phyloP scores from a whole-genome alignment of 2,113 vertebrate species.

The Otis tarda region DNA sequence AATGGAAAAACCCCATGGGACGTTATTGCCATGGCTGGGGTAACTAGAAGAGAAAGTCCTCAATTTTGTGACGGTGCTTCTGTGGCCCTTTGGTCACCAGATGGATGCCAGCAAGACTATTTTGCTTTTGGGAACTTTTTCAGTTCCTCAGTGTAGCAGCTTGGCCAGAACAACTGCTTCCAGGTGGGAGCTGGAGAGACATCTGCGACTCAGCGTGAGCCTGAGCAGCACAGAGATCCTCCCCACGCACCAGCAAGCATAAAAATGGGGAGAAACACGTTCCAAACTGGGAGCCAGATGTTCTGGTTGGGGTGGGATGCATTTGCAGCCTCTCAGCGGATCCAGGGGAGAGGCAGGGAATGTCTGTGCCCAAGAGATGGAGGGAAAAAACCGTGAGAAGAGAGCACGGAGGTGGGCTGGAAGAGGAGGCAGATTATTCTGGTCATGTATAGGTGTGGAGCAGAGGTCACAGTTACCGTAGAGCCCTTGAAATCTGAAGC shows the following conservation, averaged over 20 bases:
- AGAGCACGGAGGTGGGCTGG: background rate
- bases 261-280: background rate
- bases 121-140: background rate
- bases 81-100: background rate
- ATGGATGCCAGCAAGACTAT: background rate
- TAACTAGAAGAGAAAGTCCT: background rate
- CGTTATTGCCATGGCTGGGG: background rate
- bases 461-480: background rate
- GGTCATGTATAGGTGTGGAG: background rate
- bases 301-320: background rate
- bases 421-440: background rate
- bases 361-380: fast-evolving
- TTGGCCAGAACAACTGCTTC: background rate
- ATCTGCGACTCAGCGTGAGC: background rate
- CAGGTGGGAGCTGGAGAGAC: background rate
- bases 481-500: background rate
- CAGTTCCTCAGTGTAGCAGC: background rate
- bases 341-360: background rate
- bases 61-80: fast-evolving
- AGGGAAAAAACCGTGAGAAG: background rate
- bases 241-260: background rate
- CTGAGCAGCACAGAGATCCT: background rate
- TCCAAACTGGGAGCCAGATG: background rate
- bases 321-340: background rate
- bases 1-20: background rate